Conservation (phyloP, 2,797 vertebrate species). For the Liasis olivaceus region DNA sequence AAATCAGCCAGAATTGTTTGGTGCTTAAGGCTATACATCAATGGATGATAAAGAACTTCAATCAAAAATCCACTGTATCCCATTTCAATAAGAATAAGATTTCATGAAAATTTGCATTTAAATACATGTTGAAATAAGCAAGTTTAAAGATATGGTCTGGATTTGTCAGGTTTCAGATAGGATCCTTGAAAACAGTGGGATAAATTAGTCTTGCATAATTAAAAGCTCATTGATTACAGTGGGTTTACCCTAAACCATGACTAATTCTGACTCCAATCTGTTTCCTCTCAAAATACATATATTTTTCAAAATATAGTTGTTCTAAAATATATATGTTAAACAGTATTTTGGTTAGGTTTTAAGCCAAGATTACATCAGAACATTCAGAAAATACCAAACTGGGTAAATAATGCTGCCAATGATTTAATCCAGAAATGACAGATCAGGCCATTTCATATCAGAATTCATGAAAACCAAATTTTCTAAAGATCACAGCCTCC, state of each 20-base stretch:
- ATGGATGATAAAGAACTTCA: background rate
- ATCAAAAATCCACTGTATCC: background rate
- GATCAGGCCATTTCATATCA: background rate
- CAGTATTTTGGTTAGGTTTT: background rate
- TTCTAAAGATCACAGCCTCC: background rate
- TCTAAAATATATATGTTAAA: background rate
- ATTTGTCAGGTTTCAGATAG: background rate
- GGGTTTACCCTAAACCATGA: background rate
- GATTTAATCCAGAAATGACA: background rate
- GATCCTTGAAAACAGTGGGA: background rate
- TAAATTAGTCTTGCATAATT: background rate
- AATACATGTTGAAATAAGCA: background rate
- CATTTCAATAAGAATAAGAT: background rate
- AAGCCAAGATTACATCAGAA: background rate
- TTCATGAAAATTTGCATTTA: background rate
- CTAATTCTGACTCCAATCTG: background rate
- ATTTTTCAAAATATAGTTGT: background rate
- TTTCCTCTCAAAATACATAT: background rate
- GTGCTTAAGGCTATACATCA: background rate
- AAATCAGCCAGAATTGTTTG: background rate
- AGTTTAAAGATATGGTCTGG: background rate
- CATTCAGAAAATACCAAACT: too few relatives aligned
- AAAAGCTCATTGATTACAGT: background rate
- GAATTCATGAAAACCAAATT: background rate
- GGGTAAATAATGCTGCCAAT: background rate